A percentile compares a stretch with the other conserved stretches of the same genome.
Evolutionary conservation across 2,888 invertebrate species (phyloP).

Genomic region (Aphodius sticticus): DNA sequence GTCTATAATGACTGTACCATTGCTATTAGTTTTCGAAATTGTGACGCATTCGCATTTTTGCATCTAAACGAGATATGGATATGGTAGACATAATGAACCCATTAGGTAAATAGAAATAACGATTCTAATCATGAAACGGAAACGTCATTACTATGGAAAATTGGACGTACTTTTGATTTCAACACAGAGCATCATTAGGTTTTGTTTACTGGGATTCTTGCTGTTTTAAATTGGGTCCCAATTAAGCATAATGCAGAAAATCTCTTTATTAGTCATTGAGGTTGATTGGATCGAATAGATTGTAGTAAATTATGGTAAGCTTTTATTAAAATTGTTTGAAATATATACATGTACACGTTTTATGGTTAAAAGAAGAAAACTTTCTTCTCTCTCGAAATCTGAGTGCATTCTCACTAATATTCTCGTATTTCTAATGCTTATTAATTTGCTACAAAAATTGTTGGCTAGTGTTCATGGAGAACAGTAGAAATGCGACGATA

Average conservation of each 20-base stretch:
- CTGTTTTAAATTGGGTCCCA: background rate
- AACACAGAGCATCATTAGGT: background rate
- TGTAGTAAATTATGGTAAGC: no score
- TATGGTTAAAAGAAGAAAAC: no score
- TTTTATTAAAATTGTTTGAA: background rate
- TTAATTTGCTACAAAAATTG: no score
- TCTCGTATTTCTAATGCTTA: no score
- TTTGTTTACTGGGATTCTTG: background rate
- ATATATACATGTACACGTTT: background rate
- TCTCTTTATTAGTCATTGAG: background rate
- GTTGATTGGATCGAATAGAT: background rate
- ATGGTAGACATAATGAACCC: background rate
- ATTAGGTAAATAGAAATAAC: background rate
- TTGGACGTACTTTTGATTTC: background rate
- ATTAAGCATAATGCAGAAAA: background rate
- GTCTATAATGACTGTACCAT: no score
- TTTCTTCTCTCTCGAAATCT: no score
- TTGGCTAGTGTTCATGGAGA: no score
- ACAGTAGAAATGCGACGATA: no score
- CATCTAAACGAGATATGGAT: background rate
- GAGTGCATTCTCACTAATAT: no score
- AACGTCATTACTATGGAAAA: background rate
- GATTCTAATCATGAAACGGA: background rate
- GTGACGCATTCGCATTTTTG: background rate
- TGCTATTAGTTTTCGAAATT: background rate